These are phyloP conservation scores for Galerucella calmariensis DNA, from an alignment of 2,888 invertebrate species.

Conservation along the genomic window DNA sequence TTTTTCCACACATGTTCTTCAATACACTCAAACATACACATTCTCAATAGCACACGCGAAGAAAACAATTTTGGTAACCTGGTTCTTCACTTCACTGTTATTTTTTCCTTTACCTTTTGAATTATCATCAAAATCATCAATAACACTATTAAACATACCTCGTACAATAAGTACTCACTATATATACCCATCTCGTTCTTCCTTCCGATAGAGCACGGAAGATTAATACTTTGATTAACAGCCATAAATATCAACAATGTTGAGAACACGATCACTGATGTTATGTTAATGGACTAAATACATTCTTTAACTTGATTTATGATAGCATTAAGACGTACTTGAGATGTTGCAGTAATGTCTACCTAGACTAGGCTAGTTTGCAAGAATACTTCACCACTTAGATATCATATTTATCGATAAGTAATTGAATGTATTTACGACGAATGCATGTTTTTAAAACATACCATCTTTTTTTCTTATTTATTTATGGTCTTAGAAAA, in stretches of 20 bases:
- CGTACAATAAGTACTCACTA: not conserved
- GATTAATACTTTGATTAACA: constrained; percentile 35
- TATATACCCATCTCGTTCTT: constrained; percentile 3
- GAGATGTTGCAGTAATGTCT: constrained; percentile 30
- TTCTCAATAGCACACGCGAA: too few relatives aligned
- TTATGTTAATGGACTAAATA: constrained; percentile 36
- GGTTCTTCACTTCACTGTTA: too few relatives aligned
- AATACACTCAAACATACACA: too few relatives aligned
- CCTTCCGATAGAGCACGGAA: constrained; percentile 16
- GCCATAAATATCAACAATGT: constrained; percentile 37
- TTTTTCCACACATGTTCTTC: too few relatives aligned
- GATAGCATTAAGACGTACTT: constrained; percentile 31
- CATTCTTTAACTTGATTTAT: constrained; percentile 35
- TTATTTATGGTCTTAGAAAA: too few relatives aligned
- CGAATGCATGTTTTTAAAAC: too few relatives aligned
- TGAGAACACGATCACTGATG: constrained; percentile 35
- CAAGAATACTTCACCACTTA: constrained; percentile 8
- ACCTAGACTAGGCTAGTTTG: constrained; percentile 18
- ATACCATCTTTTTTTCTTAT: not conserved
- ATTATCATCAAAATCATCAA: not conserved
- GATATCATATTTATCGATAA: constrained; percentile 4
- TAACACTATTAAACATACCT: not conserved
- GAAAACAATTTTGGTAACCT: too few relatives aligned
- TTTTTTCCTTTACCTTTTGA: too few relatives aligned
- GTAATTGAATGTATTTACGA: not conserved